Evolutionary conservation across 2,113 vertebrate species (phyloP).

Genomic region (Craseonycteris thonglongyai): DNA sequence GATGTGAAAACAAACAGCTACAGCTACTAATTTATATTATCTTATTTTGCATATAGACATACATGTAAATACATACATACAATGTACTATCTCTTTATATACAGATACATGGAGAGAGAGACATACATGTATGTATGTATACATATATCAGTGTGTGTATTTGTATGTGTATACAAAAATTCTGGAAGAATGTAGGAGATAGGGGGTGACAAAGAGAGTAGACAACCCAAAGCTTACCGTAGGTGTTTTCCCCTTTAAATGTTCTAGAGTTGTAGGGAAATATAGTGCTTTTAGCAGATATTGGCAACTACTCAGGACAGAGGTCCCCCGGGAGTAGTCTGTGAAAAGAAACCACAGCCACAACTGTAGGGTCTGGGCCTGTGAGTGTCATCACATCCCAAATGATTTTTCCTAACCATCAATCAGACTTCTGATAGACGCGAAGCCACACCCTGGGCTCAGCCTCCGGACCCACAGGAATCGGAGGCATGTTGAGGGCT

Average conservation of each 20-base stretch:
- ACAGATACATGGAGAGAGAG: background rate
- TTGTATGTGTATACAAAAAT: background rate
- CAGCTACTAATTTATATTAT: background rate
- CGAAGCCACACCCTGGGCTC: background rate
- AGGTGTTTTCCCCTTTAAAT: background rate
- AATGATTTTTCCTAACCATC: conserved; percentile 28
- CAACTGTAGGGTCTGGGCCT: background rate
- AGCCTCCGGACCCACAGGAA: background rate
- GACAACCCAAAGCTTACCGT: background rate
- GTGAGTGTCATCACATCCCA: conserved; percentile 17
- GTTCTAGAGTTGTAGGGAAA: background rate
- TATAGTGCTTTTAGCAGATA: background rate
- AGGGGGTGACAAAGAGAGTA: background rate
- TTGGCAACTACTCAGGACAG: background rate
- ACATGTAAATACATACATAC: background rate
- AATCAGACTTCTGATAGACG: background rate
- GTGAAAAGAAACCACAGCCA: conserved; percentile 39
- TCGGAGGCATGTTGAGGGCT: background rate
- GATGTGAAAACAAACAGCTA: background rate
- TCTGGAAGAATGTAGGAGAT: background rate
- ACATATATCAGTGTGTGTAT: background rate
- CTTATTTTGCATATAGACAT: background rate
- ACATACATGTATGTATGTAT: background rate
- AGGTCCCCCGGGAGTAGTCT: background rate
- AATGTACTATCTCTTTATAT: background rate